Conservation (phyloP, 92 coral and sea anemone species). For the Phenganax stokvisi region DNA sequence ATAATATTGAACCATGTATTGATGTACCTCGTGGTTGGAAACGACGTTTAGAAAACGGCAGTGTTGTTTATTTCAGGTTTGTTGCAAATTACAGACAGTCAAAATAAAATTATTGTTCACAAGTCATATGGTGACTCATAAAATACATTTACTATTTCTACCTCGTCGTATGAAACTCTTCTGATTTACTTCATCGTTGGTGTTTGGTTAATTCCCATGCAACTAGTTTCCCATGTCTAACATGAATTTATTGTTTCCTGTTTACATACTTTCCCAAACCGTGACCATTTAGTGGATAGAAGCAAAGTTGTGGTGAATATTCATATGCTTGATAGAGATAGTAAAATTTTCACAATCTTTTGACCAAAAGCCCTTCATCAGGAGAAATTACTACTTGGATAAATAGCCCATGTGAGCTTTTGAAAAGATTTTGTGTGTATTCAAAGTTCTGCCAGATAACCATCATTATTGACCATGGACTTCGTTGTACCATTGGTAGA, state of each 20-base stretch:
- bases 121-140: not conserved
- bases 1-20: slow-evolving; percentile 57
- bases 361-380: too few species aligned
- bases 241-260: slow-evolving; percentile 7
- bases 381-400: too few species aligned
- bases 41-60: slow-evolving; percentile 84
- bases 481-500: too few species aligned
- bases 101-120: slow-evolving; percentile 6
- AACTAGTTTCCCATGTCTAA: not conserved
- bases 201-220: not conserved
- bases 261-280: not conserved
- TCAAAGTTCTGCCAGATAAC: too few species aligned
- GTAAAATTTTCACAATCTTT: too few species aligned
- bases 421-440: too few species aligned
- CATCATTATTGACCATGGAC: too few species aligned
- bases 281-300: not conserved
- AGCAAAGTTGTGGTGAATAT: not conserved
- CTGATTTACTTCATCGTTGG: not conserved
- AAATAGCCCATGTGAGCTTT: too few species aligned
- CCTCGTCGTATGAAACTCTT: not conserved
- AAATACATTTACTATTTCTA: not conserved
- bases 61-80: slow-evolving; percentile 87
- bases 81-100: slow-evolving; percentile 12
- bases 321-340: too few species aligned
- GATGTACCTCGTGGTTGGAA: slow-evolving; percentile 97